These are phyloP conservation scores for Gymnoscopelus braueri DNA, from an alignment of 2,797 vertebrate species.

Conservation along the genomic window DNA sequence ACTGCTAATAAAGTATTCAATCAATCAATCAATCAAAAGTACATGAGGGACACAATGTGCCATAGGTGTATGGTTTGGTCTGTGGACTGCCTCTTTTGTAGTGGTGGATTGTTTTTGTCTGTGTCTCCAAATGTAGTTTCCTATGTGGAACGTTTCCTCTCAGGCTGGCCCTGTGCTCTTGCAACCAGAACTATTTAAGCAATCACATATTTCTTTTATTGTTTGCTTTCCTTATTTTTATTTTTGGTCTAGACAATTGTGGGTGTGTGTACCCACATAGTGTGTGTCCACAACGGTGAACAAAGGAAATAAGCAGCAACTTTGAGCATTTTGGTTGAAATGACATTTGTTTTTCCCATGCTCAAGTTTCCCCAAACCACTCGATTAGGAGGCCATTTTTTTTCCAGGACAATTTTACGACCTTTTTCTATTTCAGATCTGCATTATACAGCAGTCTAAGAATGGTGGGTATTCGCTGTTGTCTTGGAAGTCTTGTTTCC, in stretches of 20 bases:
- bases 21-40: neutral
- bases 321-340: slow-evolving; percentile 27
- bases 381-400: slow-evolving; percentile 15
- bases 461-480: slow-evolving; percentile 19
- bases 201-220: slow-evolving; percentile 17
- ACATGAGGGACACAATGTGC: slow-evolving; percentile 30
- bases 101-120: slow-evolving; percentile 6
- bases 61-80: slow-evolving; percentile 14
- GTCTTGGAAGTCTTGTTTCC: slow-evolving; percentile 12
- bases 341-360: slow-evolving; percentile 30
- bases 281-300: slow-evolving; percentile 14
- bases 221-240: slow-evolving; percentile 29
- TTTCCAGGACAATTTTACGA: neutral
- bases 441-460: slow-evolving; percentile 6
- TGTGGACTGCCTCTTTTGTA: slow-evolving; percentile 31
- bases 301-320: slow-evolving; percentile 24
- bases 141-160: slow-evolving; percentile 36
- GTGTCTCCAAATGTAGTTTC: slow-evolving; percentile 42
- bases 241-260: slow-evolving; percentile 29
- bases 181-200: slow-evolving; percentile 20
- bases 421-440: slow-evolving; percentile 12
- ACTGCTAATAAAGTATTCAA: too few species aligned
- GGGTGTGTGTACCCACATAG: neutral
- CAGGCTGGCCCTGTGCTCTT: slow-evolving; percentile 16
- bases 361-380: slow-evolving; percentile 35